Base-by-base conservation (phyloP, 2,113 vertebrate genomes). In the Chloroceryle aenea region DNA sequence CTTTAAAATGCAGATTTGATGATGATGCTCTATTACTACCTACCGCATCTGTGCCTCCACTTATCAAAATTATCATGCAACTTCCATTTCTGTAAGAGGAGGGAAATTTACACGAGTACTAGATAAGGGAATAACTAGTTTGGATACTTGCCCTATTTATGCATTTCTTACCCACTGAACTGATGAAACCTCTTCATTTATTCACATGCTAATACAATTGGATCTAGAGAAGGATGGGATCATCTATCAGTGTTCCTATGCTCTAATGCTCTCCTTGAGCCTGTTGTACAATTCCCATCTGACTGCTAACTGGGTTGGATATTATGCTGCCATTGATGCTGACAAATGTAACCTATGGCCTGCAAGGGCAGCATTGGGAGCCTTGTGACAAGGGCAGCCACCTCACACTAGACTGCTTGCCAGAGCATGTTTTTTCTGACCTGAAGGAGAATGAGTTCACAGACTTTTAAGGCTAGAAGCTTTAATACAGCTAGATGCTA, bases 41-140 rank as follows among this genome's bases (percentile, higher is more conserved):
- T 32, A 91, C 45, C 3, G 0, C 72, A 94, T 76, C 5, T 75
- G 45, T 7, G 8, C 90, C 72, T 21, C 80, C 71, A 94, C 87
- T 97, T 94, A 81, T 53, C 75, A 92, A 71, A 84, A 93, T 92
- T 91, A 93, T 89, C 86, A 56, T 29, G 27, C 2, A 6, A 58
- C 50, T 92, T 94, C 53, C 27, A 48, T 89, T 82, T 66, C 79
- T 95, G 69, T 48, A 74, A 73, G 78, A 96, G 42, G 23, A 78
- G 84, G 87, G 83, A 87, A 76, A 92, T 95, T 96, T 90, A 20
- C 15, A 64, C 53, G 52, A 87, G 77, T 53, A 52, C 69, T 83
- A 38, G 9, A 30, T 40, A 23, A 0, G 7, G 38, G 53, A 90
- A 64, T 85, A 90, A 89, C 68, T 94, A 43, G 63, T 77, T 53